Evolutionary conservation across 2,797 vertebrate genomes (phyloP).

Genomic region (Enoplosus armatus): DNA sequence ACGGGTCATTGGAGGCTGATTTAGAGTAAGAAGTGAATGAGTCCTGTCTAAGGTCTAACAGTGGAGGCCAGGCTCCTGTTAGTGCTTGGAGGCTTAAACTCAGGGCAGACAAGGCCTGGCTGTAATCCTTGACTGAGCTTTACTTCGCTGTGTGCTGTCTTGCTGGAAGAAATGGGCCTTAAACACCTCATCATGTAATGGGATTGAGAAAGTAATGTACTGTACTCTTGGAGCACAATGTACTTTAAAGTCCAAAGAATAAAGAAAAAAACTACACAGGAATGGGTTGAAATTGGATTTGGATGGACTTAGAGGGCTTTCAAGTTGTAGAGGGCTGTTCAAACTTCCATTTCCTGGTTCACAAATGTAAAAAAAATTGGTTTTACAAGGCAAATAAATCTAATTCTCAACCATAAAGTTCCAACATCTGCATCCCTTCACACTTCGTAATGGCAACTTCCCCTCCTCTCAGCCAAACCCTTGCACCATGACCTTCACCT

Average conservation of each 20-base stretch:
- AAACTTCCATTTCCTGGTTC: constrained; percentile 37
- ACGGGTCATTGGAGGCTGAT: neutral
- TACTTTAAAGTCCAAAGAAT: constrained; percentile 1
- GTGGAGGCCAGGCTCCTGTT: neutral
- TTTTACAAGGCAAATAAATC: constrained; percentile 45
- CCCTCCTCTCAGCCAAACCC: constrained; percentile 19
- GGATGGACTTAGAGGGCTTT: neutral
- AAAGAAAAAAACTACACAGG: neutral
- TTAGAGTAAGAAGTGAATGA: neutral
- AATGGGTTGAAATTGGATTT: constrained; percentile 20
- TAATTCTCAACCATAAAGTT: constrained; percentile 17
- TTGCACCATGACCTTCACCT: constrained; percentile 45
- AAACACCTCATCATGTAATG: constrained; percentile 3
- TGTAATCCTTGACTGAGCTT: constrained; percentile 12
- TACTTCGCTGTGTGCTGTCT: constrained; percentile 6
- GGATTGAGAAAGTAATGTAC: constrained; percentile 2
- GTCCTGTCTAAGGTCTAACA: neutral
- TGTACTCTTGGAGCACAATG: neutral
- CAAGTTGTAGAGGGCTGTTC: constrained; percentile 1
- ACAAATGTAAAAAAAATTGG: constrained; percentile 28
- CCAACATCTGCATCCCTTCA: constrained; percentile 51
- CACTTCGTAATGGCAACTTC: constrained; percentile 16
- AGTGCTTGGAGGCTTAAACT: neutral
- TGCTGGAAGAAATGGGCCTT: constrained; percentile 11
- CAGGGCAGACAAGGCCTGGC: neutral